Base-by-base conservation (phyloP, 2,113 vertebrate genomes). In the Hippoglossus stenolepis region DNA sequence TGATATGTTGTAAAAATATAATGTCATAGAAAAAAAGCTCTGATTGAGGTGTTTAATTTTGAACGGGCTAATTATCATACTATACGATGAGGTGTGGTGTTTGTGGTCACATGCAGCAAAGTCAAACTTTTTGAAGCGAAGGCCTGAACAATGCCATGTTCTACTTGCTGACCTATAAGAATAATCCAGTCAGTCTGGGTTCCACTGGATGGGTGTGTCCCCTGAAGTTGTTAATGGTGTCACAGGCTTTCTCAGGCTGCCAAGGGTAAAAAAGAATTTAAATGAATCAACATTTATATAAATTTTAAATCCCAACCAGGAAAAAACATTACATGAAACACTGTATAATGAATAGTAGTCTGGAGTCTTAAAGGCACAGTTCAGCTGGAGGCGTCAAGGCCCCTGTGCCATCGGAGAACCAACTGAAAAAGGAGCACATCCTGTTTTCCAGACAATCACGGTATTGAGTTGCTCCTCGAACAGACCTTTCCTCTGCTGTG, bases 381-480 rank as follows among this genome's bases (percentile, higher is more conserved):
- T 47, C 65, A 70, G 69, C 63, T 68, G 31, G 82, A 87, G 73
- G 61, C 73, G 67, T 24, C 35, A 45, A 70, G 73, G 61, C 67
- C 62, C 31, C 59, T 2, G 73, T 75, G 63, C 74, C 70, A 66
- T 74, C 47, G 61, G 71, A 67, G 61, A 79, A 79, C 58, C 65
- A 79, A 47, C 38, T 75, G 58, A 75, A 61, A 71, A 65, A 80
- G 63, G 12, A 80, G 26, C 11, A 73, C 65, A 38, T 77, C 66
- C 74, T 79, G 76, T 84, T 89, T 73, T 85, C 40, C 77, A 76
- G 62, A 88, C 87, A 83, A 79, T 87, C 67, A 10, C 47, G 28
- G 79, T 69, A 87, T 85, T 80, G 82, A 83, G 82, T 77, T 65
- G 69, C 75, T 79, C 75, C 85, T 65, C 68, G 63, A 62, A 70